Evolutionary conservation across 2,113 vertebrate genomes (phyloP).

Genomic region (Entelurus aequoreus): DNA sequence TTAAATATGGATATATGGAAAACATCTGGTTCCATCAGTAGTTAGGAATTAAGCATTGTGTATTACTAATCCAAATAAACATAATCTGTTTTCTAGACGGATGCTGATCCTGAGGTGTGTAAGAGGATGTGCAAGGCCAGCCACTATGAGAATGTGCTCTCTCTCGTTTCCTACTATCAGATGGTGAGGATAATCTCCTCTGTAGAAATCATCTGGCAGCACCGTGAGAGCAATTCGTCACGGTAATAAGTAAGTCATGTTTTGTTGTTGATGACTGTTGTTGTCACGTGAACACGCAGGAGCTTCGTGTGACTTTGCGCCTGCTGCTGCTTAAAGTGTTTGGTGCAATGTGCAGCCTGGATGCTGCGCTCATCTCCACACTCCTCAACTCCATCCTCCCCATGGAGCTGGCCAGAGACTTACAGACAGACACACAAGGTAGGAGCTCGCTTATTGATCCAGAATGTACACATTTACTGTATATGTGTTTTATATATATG

Average conservation of each 20-base stretch:
- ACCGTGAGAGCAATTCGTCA: background rate
- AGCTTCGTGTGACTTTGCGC: slow-evolving; percentile 83
- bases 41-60: background rate
- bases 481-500: background rate
- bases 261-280: background rate
- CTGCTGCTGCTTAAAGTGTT: slow-evolving; percentile 94
- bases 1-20: too few relatives aligned
- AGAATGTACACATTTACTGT: background rate
- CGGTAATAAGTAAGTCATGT: background rate
- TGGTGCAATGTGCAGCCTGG: slow-evolving; percentile 94
- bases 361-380: slow-evolving; percentile 84
- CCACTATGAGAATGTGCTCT: slow-evolving; percentile 83
- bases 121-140: slow-evolving; percentile 94
- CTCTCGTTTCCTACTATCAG: slow-evolving; percentile 94
- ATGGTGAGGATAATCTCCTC: slow-evolving; percentile 76
- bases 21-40: too few relatives aligned
- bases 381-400: slow-evolving; percentile 94
- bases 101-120: slow-evolving; percentile 95
- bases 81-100: slow-evolving; percentile 75
- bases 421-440: slow-evolving; percentile 92
- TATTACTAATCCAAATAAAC: background rate
- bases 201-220: too few relatives aligned
- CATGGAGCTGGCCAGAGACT: slow-evolving; percentile 94
- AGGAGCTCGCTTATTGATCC: background rate
- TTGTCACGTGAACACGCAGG: slow-evolving; percentile 67